These are phyloP conservation scores for Chymomyza fuscimana DNA, from an alignment of 2,888 invertebrate genomes.

Conservation along the genomic window DNA sequence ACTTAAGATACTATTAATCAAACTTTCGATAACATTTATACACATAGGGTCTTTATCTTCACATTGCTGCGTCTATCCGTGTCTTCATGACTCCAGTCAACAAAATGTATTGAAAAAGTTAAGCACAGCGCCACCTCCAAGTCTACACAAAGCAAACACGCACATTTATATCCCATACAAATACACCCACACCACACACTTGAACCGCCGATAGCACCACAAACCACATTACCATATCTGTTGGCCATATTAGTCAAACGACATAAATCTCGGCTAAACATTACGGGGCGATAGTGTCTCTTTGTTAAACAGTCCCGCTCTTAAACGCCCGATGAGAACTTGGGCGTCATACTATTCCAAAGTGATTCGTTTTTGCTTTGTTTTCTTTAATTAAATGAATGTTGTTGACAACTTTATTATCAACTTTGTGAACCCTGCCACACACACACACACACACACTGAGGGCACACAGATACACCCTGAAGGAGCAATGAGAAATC, in stretches of 20 bases:
- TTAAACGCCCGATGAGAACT: neutral
- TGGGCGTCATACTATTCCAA: conserved; percentile 52
- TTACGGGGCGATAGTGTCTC: conserved; percentile 37
- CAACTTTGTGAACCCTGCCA: conserved; percentile 59
- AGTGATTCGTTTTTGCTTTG: conserved; percentile 63
- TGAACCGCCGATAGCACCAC: conserved; percentile 13
- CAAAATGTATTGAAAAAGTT: conserved; percentile 7
- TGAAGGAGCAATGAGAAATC: conserved; percentile 16
- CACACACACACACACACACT: conserved; percentile 26
- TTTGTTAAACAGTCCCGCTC: neutral
- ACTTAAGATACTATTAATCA: conserved; percentile 18
- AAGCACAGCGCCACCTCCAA: neutral
- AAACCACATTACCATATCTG: conserved; percentile 61
- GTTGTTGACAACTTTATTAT: conserved; percentile 77
- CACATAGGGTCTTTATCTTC: neutral
- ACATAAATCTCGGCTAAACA: conserved; percentile 64
- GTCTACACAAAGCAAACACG: neutral
- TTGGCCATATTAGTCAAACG: conserved; percentile 62
- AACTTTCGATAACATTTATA: conserved; percentile 14
- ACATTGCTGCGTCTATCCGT: neutral
- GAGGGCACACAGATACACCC: neutral
- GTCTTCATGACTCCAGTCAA: neutral
- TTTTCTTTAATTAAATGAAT: conserved; percentile 77
- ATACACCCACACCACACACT: conserved; percentile 14
- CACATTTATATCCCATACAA: conserved; percentile 13